phyloP scores from a whole-genome alignment of 2,797 vertebrate genomes.

The Pyrrhura leucotis region DNA sequence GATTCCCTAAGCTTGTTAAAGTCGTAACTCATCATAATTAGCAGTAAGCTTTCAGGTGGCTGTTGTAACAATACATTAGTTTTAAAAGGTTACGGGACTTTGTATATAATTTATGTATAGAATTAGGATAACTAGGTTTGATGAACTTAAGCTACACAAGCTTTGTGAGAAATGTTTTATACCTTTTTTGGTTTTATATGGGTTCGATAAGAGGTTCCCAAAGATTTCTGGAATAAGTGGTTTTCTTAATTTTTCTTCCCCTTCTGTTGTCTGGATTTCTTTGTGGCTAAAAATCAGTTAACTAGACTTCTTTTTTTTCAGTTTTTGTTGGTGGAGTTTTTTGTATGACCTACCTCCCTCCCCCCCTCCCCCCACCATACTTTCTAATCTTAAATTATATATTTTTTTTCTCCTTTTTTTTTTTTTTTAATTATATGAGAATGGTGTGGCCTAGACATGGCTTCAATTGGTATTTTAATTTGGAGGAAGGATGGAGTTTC shows the following conservation, averaged over 20 bases:
- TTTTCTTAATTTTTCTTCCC: neutral
- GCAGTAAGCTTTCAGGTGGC: neutral
- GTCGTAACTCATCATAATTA: neutral
- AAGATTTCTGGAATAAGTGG: neutral
- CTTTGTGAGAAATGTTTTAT: neutral
- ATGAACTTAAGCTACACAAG: neutral
- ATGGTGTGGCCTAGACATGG: neutral
- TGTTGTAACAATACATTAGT: neutral
- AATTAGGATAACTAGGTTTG: neutral
- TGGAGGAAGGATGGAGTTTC: neutral
- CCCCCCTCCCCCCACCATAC: accelerated
- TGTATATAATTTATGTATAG: neutral
- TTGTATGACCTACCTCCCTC: neutral
- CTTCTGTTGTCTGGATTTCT: neutral
- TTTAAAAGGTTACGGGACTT: neutral
- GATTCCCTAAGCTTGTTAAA: neutral
- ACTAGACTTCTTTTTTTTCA: neutral
- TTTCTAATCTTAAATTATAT: neutral
- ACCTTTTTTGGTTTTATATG: neutral
- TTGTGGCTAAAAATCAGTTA: neutral
- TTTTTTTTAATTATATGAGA: neutral
- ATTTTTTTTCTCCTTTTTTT: neutral
- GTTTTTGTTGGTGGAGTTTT: neutral
- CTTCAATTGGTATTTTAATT: neutral
- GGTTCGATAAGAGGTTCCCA: accelerated